Evolutionary conservation across 2,113 vertebrate species (phyloP).

Genomic region (Cheirogaleus medius): DNA sequence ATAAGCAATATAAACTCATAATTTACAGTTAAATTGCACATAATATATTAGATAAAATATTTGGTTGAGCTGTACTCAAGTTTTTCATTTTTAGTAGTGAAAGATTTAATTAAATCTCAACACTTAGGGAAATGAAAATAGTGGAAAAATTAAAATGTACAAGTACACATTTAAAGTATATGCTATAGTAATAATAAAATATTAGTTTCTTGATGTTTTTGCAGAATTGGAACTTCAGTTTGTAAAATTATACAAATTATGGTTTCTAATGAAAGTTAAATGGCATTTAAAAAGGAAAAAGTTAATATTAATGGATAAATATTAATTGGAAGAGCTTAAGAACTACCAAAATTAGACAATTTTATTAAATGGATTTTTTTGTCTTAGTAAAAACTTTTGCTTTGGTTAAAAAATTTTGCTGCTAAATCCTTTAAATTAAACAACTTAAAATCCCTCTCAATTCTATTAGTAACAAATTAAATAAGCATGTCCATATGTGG

Average conservation of each 20-base stretch:
- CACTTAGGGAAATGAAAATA: conserved; percentile 8
- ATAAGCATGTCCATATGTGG: background rate
- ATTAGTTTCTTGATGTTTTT: background rate
- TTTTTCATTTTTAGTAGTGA: background rate
- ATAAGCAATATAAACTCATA: background rate
- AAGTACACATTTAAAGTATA: background rate
- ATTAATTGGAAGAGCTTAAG: background rate
- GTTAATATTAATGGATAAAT: background rate
- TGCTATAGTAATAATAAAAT: background rate
- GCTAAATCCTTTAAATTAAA: background rate
- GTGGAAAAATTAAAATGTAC: background rate
- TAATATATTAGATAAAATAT: background rate
- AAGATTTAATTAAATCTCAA: background rate
- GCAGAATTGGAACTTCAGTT: background rate
- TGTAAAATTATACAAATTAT: background rate
- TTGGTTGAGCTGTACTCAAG: background rate
- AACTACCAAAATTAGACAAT: background rate
- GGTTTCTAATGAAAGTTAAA: background rate
- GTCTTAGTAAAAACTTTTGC: background rate
- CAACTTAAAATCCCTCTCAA: background rate
- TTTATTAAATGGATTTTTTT: background rate
- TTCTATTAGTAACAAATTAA: background rate
- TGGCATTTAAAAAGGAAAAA: background rate
- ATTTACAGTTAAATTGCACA: background rate
- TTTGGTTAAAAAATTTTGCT: background rate